Evolutionary conservation across 2,113 vertebrate species (phyloP), one percentile per base, ranked within the genome.

Genomic region (Anoplopoma fimbria): DNA sequence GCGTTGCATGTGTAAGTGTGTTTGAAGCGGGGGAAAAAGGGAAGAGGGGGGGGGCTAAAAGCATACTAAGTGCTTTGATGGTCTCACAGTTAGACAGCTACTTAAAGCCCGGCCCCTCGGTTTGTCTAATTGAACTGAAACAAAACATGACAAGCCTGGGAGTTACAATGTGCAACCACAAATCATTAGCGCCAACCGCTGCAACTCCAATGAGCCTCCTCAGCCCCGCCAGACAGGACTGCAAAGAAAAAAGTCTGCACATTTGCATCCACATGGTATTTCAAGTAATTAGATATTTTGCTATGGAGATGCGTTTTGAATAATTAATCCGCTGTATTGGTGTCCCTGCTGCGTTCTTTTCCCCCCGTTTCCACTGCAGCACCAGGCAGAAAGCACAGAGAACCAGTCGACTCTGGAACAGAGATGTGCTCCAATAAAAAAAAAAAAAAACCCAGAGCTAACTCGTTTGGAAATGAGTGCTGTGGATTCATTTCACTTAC

Each of bases 251-350:
- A 9, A 33, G 47, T 55, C 42, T 83, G 61, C 45, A 64, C 62
- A 68, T 76, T 81, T 62, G 63, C 63, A 77, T 75, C 70, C 51
- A 71, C 38, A 34, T 72, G 69, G 36, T 83, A 69, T 78, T 87
- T 84, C 13, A 51, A 73, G 61, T 76, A 79, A 90, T 91, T 89
- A 63, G 58, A 70, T 87, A 82, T 91, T 93, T 92, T 93, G 78
- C 89, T 83, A 75, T 81, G 73, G 77, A 86, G 67, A 90, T 90
- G 72, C 51, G 77, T 83, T 81, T 83, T 94, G 69, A 94, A 94
- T 94, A 84, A 91, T 94, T 93, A 51, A 93, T 91, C 71, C 57
- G 64, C 23, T 83, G 89, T 84, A 83, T 57, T 73, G 87, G 80
- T 89, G 77, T 13, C 84, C 92, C 89, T 83, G 82, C 88, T 93